Conservation (phyloP, 2,113 vertebrate species). For the Hipposideros armiger region DNA sequence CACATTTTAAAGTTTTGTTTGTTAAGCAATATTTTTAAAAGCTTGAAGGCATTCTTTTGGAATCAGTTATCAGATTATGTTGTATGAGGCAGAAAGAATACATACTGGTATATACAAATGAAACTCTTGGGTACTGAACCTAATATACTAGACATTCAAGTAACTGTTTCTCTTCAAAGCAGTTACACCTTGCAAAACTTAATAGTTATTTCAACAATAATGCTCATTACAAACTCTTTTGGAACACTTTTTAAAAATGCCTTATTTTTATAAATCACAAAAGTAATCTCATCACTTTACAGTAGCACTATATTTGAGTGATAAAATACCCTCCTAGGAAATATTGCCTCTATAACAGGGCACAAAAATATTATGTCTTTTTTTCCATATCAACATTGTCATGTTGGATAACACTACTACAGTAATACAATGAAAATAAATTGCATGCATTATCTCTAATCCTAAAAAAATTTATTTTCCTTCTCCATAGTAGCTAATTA, state of each 20-base stretch:
- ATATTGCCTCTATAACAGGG: background rate
- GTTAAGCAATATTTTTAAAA: background rate
- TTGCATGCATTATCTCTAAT: background rate
- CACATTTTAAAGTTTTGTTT: background rate
- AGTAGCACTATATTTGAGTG: background rate
- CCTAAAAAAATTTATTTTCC: constrained; percentile 30
- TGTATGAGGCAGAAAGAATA: background rate
- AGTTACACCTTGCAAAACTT: background rate
- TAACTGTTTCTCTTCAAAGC: background rate
- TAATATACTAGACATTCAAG: background rate
- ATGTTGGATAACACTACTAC: background rate
- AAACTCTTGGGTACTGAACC: background rate
- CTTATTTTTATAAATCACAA: background rate
- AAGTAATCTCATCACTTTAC: background rate
- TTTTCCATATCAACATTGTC: background rate
- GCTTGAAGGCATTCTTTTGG: background rate
- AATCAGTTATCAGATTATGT: background rate
- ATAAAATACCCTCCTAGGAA: background rate
- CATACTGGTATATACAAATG: background rate
- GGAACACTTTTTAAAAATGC: background rate
- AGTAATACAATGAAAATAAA: background rate
- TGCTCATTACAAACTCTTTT: background rate
- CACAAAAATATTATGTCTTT: background rate
- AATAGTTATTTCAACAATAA: background rate
- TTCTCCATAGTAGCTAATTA: constrained; percentile 6